phyloP scores from a whole-genome alignment of 1,140 invertebrate genomes.

The Portunus trituberculatus region DNA sequence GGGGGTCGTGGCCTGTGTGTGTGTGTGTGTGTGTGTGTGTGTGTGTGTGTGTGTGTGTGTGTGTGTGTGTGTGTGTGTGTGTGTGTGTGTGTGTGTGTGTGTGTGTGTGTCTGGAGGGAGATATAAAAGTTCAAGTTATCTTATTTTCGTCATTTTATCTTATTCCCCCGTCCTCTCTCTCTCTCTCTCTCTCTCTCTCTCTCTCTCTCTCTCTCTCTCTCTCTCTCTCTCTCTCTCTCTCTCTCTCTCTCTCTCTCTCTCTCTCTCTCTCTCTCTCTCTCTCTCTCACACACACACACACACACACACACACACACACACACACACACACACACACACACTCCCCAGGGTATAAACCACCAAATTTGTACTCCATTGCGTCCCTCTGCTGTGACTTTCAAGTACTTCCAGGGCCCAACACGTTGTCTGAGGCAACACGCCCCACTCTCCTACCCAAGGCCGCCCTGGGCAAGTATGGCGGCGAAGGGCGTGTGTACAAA shows the following conservation, averaged over 20 bases:
- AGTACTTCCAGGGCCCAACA: background rate
- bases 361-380: background rate
- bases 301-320: too few species aligned
- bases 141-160: background rate
- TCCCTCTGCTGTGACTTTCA: background rate
- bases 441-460: background rate
- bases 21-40: too few species aligned
- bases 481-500: background rate
- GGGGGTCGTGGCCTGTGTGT: too few species aligned
- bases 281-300: too few species aligned
- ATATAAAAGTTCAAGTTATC: background rate
- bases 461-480: background rate
- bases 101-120: too few species aligned
- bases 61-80: too few species aligned
- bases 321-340: background rate
- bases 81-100: too few species aligned
- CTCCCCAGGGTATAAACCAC: background rate
- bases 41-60: too few species aligned
- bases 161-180: background rate
- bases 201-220: background rate
- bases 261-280: too few species aligned
- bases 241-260: too few species aligned
- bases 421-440: background rate
- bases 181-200: conserved; percentile 5
- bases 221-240: background rate